Evolutionary conservation across 53 echinoderm and acorn worm species (phyloP), one percentile per base, ranked within the genome.

Genomic region (Crossaster papposus): DNA sequence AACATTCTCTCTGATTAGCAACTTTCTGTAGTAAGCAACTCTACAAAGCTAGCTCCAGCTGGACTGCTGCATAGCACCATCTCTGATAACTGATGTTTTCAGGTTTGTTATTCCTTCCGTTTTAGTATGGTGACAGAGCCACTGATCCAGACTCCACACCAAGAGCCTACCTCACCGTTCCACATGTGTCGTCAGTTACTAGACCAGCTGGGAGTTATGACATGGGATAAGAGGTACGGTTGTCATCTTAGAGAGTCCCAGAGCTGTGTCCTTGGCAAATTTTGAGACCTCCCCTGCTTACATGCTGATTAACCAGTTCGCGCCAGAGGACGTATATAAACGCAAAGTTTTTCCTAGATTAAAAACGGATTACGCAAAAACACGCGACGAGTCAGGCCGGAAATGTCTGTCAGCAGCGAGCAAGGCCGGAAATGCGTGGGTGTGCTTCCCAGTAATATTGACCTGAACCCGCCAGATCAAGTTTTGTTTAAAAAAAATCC

Each of bases 141-240:
- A 32, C 78, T 78, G 28, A 58, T 33, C 30, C 91, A 92, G 80
- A 93, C 95, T 31, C 90, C 93, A 15, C 91, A 90, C 79, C 68
- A 83, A 50, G 95, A 92, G 72, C 97, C 97, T 52, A 91, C 93
- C n/a, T 97, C 97, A 36, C 83, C 91, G 18, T 97, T 97, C 74
- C 93, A 89, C 81, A 89, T 97, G 36, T 97, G 97, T 78, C 86
- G 97, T 36, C 95, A 85, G 72, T 78, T 97, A 26, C 85, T 97
- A 35, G 93, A 94, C 85, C 97, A 97, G 68, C 90, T 97, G 15
- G 97, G 97, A n/a, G 76, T 93, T 28, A 94, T 95, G 91, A 94
- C 89, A 18, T 97, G 97, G 97, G 95, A 97, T 65, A 97, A 95
- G 81, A 92, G 97, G 97, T 95, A 80, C 77, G 89, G 54, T 30